Base-by-base conservation (phyloP, 1,140 invertebrate genomes). In the Solenopsis fugax region DNA sequence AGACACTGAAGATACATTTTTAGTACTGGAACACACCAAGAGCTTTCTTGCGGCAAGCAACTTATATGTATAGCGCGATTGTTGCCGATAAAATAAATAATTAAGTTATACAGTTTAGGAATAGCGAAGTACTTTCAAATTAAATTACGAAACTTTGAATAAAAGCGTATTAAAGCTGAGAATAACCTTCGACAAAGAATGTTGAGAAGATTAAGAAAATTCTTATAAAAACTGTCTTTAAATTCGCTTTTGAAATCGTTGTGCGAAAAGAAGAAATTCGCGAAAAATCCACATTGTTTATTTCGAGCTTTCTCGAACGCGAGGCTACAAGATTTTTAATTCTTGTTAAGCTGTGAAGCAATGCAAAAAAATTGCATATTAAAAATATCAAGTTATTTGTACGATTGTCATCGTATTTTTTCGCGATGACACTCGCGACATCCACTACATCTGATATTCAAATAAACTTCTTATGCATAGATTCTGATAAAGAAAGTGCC, bases 81-180 rank as follows among this genome's bases (percentile, higher is more conserved):
- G 24, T 77, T 34, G 3, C 6, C 1, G 12, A 13, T 41, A 45
- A 45, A 67, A 67, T 67, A 67, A 21, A 13, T 45, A 67, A 21
- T 45, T 67, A 41, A 65, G 34, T 67, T 41, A 67, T 45, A 45
- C 5, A n/a, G 18, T 3, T 2, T n/a, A 65, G 10, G 4, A 21
- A 41, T 45, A 4, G 7, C 12, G 2, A 45, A 41, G 9, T 34
- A 67, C 37, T 45, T 45, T 67, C 10, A 41, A 12, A 67, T 45
- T 67, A 21, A 67, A 45, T 67, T 67, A 67, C 4, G 12, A 67
- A 67, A 67, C 37, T 67, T 67, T 21, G 12, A 7, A 67, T 13
- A 37, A 41, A 67, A 41, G 1, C 41, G 2, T 41, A 45, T 21
- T n/a, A 67, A 37, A 67, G 10, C 9, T 41, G 1, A 5, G 9